Conservation (phyloP, 2,113 vertebrate genomes). For the Sapayoa aenigma region DNA sequence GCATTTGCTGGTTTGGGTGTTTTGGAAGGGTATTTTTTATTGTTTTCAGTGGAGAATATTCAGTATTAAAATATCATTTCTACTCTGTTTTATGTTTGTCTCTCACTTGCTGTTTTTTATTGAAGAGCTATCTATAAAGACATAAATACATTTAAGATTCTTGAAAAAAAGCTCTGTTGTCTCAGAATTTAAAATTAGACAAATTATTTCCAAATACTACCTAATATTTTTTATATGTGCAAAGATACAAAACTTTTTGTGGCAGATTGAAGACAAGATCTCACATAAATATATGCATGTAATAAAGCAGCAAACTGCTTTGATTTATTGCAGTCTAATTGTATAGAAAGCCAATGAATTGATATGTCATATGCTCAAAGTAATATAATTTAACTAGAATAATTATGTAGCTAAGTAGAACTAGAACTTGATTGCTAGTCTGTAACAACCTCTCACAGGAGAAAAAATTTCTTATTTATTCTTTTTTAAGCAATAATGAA, state of each 20-base stretch:
- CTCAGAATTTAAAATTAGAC: neutral
- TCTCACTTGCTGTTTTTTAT: neutral
- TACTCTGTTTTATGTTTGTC: neutral
- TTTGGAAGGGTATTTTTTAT: neutral
- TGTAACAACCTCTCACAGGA: neutral
- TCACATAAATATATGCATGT: neutral
- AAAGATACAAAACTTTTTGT: neutral
- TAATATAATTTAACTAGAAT: constrained; percentile 33
- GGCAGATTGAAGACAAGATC: neutral
- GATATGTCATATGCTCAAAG: neutral
- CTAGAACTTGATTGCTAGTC: neutral
- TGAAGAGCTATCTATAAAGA: neutral
- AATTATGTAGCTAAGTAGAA: constrained; percentile 3
- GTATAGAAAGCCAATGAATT: neutral
- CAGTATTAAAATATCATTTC: neutral
- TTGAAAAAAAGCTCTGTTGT: neutral
- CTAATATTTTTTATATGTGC: neutral
- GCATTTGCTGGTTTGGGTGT: neutral
- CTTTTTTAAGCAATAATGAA: neutral
- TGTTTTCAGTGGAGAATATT: neutral
- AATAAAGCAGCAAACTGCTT: constrained; percentile 28
- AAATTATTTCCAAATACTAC: neutral
- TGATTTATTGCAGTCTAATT: constrained; percentile 41
- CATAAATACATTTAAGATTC: neutral
- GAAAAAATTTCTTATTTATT: neutral